Percentiles rank a stretch among this genome's conserved stretches.
Conservation (phyloP, 2,113 vertebrate species). For the Salvelinus alpinus region DNA sequence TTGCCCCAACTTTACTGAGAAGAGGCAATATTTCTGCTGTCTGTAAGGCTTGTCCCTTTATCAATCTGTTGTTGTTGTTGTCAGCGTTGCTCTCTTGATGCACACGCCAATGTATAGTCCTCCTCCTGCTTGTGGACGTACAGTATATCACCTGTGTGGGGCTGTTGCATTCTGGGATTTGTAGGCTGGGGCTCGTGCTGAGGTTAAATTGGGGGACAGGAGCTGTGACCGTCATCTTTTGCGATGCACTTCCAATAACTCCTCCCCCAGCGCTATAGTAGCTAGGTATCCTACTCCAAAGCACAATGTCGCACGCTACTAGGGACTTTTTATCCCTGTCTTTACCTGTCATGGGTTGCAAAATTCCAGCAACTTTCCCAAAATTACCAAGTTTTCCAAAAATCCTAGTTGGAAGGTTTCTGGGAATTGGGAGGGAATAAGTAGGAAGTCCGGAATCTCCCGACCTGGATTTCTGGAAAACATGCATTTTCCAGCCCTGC, state of each 20-base stretch:
- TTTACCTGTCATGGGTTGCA: not conserved
- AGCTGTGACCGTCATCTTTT: slow-evolving; percentile 20
- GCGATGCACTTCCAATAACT: slow-evolving; percentile 43
- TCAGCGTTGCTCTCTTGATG: too few species aligned
- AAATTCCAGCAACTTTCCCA: slow-evolving; percentile 12
- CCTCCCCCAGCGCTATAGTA: not conserved
- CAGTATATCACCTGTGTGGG: not conserved
- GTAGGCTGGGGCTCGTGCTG: slow-evolving; percentile 3
- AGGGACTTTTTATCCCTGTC: not conserved
- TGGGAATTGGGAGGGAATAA: too few species aligned
- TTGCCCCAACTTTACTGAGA: too few species aligned
- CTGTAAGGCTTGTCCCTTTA: too few species aligned
- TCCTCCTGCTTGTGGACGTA: not conserved
- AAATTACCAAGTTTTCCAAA: too few species aligned
- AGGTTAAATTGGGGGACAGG: slow-evolving; percentile 7
- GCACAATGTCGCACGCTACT: slow-evolving; percentile 42
- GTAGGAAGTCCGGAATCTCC: too few species aligned
- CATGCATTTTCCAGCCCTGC: too few species aligned
- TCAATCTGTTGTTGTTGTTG: too few species aligned
- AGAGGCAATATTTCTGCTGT: too few species aligned
- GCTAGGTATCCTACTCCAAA: slow-evolving; percentile 35
- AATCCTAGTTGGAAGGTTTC: too few species aligned
- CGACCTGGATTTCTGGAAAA: too few species aligned
- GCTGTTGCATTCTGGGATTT: slow-evolving; percentile 16
- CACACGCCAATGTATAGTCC: not conserved